Conservation (phyloP, 92 coral and sea anemone species). For the Porites cylindrica region DNA sequence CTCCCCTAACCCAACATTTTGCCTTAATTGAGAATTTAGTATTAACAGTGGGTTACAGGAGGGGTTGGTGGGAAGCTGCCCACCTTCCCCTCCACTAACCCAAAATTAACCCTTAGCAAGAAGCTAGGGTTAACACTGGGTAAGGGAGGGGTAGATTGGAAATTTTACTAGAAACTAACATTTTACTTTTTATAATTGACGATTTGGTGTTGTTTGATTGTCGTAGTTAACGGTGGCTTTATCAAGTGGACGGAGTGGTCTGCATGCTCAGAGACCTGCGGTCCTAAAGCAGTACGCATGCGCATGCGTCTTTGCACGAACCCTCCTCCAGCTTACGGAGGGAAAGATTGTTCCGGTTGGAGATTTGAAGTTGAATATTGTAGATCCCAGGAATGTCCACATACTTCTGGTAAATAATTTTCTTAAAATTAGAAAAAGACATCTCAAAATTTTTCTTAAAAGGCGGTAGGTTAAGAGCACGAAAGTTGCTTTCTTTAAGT, state of each 20-base stretch:
- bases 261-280: conserved; percentile 84
- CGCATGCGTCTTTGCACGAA: conserved; percentile 93
- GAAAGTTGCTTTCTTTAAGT: no score
- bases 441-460: no score
- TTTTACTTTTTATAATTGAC: neutral
- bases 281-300: conserved; percentile 74
- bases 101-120: no score
- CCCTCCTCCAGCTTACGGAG: conserved; percentile 88
- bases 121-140: no score
- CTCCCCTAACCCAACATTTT: no score
- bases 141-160: no score
- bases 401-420: conserved; percentile 9
- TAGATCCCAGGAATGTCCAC: conserved; percentile 62
- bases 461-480: no score
- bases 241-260: conserved; percentile 96
- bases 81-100: no score
- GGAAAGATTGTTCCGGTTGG: conserved; percentile 83
- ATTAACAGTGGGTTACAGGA: no score
- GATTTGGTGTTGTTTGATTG: neutral
- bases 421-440: neutral
- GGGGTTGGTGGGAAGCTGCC: no score
- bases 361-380: conserved; percentile 88
- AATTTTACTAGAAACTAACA: no score
- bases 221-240: conserved; percentile 83
- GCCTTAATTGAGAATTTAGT: no score